Base-by-base conservation (phyloP, 2,113 vertebrate species). In the Heteronetta atricapilla region DNA sequence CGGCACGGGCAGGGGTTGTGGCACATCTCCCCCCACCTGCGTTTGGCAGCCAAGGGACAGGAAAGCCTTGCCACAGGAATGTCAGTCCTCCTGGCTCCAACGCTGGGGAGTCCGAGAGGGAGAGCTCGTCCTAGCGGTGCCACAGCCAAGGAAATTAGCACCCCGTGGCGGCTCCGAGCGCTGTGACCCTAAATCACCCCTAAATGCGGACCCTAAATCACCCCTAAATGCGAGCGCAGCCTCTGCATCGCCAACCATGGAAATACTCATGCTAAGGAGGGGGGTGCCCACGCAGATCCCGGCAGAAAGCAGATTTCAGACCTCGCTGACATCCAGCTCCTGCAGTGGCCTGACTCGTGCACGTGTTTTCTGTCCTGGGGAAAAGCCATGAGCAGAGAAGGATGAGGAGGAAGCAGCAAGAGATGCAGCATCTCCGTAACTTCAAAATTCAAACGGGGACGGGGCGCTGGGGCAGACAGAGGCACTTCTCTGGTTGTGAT, bases 31-130 rank as follows among this genome's bases (percentile, higher is more conserved):
- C 76, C 40, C 29, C n/a, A 73, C 31, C 50, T 2, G 3, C 33
- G 25, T 22, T 20, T 60, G 56, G 40, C 76, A 85, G 10, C 12
- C 1, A 4, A 1, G 6, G 23, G 21, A 62, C 53, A 52, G 59
- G 50, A 90, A 53, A 8, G 23, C 33, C 50, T 77, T 1, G 21
- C 69, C 86, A 92, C 60, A 95, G 86, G 93, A 48, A 48, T 22
- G 46, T 69, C 76, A 91, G 86, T 89, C 92, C 64, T 20, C 28
- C 44, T 52, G 91, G 89, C 82, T 95, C 86, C 69, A 55, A 88
- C 90, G 88, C 31, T 91, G 90, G 84, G 68, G 66, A 74, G 69
- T 75, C 89, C 91, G 76, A 93, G 94, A 95, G 64, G 90, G 69
- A 82, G 14, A 79, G 88, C 76, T 95, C 91, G 63, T 96, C 85